Base-by-base conservation (phyloP, 2,888 invertebrate genomes). In the Acleris cristana region DNA sequence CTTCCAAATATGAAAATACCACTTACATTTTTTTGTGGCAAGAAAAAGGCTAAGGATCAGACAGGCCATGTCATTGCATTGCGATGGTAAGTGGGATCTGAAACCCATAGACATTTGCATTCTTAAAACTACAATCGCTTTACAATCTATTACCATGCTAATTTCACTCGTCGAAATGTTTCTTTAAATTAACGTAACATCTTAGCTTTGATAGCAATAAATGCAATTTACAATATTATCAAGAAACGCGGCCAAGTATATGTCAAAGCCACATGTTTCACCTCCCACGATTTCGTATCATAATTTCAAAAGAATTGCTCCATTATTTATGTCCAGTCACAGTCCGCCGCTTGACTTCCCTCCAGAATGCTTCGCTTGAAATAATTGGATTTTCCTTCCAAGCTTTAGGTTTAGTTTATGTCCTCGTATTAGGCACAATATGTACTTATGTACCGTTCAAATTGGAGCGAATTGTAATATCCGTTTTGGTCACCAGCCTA, bases 241-340 rank as follows among this genome's bases (percentile, higher is more conserved):
- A 48, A 0, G 7, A 26, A 55, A 12, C 55, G 19, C n/a, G 51
- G 66, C 66, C 66, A 67, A 67, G 60, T 61, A 67, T 61, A 61
- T 51, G 62, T 60, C 57, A 63, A 44, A 59, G n/a, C 55, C 65
- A 56, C 62, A 69, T 63, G 70, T 70, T 59, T 61, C 69, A 54
- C 59, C 63, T 69, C 70, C 55, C 69, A 73, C 73, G 75, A 71
- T 73, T 72, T 73, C 72, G 73, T 73, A 73, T 72, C 73, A 73
- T 76, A 77, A 74, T 75, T 76, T 76, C 72, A 74, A 73, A 72
- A 74, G 76, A 74, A 75, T 74, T 74, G 71, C 72, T 73, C 73
- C 70, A 73, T 76, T 76, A 73, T 76, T 74, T 73, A 73, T 73
- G 76, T 76, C 78, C 76, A 74, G 74, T 74, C 74, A 62, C 70